Conservation (phyloP, 2,888 invertebrate species). For the Tetrapedia diversipes region DNA sequence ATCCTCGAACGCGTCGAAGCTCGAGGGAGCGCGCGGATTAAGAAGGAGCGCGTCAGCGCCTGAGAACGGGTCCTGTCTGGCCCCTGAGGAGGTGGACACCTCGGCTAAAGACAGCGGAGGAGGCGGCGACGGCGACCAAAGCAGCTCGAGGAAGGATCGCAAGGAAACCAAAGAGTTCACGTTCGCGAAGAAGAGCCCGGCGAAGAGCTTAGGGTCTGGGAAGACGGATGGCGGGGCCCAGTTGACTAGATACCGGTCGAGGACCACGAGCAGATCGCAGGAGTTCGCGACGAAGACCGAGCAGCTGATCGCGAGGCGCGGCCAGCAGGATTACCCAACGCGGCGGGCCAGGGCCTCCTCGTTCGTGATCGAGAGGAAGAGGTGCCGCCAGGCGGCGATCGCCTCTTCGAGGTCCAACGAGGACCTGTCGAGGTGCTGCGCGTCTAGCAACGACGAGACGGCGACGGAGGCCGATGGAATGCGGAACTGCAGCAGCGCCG, state of each 20-base stretch:
- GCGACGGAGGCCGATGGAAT: slow-evolving; percentile 64
- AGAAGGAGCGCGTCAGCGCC: slow-evolving; percentile 64
- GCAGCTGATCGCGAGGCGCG: slow-evolving; percentile 65
- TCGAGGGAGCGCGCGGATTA: slow-evolving; percentile 35
- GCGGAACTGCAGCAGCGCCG: slow-evolving; percentile 67
- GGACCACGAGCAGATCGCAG: slow-evolving; percentile 51
- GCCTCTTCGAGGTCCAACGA: slow-evolving; percentile 64
- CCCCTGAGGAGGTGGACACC: slow-evolving; percentile 15
- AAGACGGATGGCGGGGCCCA: slow-evolving; percentile 39
- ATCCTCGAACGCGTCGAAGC: slow-evolving; percentile 32
- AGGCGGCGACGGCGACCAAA: slow-evolving; percentile 35
- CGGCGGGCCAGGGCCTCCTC: slow-evolving; percentile 71
- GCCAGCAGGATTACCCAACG: slow-evolving; percentile 39
- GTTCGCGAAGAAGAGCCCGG: slow-evolving; percentile 21
- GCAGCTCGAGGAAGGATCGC: slow-evolving; percentile 18
- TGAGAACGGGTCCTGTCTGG: slow-evolving; percentile 40
- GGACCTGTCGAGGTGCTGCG: slow-evolving; percentile 58
- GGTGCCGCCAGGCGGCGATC: slow-evolving; percentile 36
- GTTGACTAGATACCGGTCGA: slow-evolving; percentile 56
- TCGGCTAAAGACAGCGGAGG: slow-evolving; percentile 47
- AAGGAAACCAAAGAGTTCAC: slow-evolving; percentile 47
- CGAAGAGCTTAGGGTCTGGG: slow-evolving; percentile 6
- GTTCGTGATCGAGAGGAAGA: slow-evolving; percentile 70
- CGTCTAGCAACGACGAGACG: slow-evolving; percentile 44
- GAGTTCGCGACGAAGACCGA: slow-evolving; percentile 70